Conservation (phyloP, 35 echinoderm and acorn worm species). For the Eucidaris tribuloides region DNA sequence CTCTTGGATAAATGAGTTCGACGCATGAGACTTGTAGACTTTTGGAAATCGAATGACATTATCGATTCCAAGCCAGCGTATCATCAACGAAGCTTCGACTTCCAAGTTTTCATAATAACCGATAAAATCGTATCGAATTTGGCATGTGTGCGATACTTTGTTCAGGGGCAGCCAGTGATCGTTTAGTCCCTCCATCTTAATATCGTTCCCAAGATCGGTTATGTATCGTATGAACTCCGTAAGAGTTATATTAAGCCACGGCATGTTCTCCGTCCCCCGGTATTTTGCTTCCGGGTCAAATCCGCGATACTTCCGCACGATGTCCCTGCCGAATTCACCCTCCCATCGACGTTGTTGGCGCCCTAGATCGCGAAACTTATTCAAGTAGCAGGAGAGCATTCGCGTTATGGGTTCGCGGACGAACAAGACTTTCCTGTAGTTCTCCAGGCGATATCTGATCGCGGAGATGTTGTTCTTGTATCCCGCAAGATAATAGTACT, state of each 20-base stretch:
- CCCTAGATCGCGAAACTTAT: constrained; percentile 22
- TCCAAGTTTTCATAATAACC: too few species aligned
- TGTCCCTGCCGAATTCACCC: constrained; percentile 9
- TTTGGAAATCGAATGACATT: constrained; percentile 27
- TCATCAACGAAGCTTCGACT: constrained; percentile 41
- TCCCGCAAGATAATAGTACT: too few species aligned
- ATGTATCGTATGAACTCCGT: constrained; percentile 50
- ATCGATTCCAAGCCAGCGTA: constrained; percentile 31
- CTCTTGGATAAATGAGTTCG: neutral
- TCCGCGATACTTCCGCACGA: neutral
- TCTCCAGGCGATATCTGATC: too few species aligned
- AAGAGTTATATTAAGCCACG: constrained; percentile 21
- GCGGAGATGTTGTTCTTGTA: neutral
- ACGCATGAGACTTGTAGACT: constrained; percentile 23
- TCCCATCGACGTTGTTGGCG: constrained; percentile 31
- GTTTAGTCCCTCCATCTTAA: neutral
- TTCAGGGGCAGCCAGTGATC: constrained; percentile 63
- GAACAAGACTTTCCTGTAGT: constrained; percentile 52
- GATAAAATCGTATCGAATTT: constrained; percentile 41
- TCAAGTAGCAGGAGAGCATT: constrained; percentile 47
- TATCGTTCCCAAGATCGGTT: constrained; percentile 13
- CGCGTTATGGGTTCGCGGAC: too few species aligned
- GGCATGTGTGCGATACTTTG: constrained; percentile 30
- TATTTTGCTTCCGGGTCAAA: too few species aligned
- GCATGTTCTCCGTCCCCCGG: neutral